These are phyloP conservation scores for Podocnemis expansa DNA, from an alignment of 2,113 vertebrate species.

Conservation along the genomic window DNA sequence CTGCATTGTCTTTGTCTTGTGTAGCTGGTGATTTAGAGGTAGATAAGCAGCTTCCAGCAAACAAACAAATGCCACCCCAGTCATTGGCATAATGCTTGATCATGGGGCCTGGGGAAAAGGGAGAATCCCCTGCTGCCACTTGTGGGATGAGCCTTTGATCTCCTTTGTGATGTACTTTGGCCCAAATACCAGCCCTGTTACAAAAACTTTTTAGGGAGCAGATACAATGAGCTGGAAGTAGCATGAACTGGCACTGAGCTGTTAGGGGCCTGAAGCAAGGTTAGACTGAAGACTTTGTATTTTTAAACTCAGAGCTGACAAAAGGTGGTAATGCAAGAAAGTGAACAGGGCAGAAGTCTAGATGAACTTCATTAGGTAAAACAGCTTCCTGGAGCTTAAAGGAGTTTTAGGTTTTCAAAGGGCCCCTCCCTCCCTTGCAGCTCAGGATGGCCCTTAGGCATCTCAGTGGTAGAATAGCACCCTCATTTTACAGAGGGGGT, in stretches of 20 bases:
- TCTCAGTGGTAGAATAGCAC: slow-evolving; percentile 28
- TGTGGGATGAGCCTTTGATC: too few relatives aligned
- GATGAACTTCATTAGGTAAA: slow-evolving; percentile 26
- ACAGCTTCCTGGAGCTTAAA: slow-evolving; percentile 38
- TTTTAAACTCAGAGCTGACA: slow-evolving; percentile 13
- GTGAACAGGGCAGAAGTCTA: slow-evolving; percentile 27
- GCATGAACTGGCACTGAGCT: neutral
- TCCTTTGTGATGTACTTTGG: neutral
- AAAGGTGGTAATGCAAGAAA: slow-evolving; percentile 19
- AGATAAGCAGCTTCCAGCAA: neutral
- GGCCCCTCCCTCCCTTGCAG: neutral
- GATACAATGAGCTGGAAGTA: neutral
- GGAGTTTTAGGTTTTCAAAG: neutral
- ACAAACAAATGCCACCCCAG: neutral
- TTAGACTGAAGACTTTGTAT: neutral
- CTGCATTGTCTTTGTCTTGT: neutral
- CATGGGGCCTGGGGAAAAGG: neutral
- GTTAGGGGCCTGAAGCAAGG: neutral
- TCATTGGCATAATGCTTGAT: neutral
- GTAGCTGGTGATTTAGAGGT: neutral
- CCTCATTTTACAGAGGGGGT: neutral
- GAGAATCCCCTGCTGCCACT: neutral
- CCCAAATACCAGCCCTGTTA: neutral
- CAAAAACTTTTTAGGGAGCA: neutral
- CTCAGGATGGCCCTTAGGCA: slow-evolving; percentile 1